Percentiles rank a stretch among this genome's conserved stretches.
phyloP scores from a whole-genome alignment of 2,113 vertebrate species.

The Naja naja region DNA sequence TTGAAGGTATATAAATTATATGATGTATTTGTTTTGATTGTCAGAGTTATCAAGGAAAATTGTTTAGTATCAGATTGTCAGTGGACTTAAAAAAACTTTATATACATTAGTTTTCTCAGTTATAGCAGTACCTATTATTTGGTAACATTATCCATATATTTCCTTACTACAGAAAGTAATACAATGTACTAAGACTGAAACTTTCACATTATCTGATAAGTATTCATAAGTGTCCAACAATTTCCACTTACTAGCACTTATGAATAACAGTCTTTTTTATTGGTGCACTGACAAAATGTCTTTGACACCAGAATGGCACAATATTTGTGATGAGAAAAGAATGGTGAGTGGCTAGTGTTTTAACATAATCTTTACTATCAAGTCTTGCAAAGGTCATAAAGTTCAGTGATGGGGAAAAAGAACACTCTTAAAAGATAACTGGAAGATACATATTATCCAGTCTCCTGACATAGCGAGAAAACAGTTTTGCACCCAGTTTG shows the following conservation, averaged over 20 bases:
- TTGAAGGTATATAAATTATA: constrained; percentile 43
- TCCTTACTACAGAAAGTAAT: constrained; percentile 53
- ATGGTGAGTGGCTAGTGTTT: constrained; percentile 23
- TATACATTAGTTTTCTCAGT: constrained; percentile 47
- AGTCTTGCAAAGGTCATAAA: constrained; percentile 45
- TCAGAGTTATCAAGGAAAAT: constrained; percentile 45
- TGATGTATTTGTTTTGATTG: constrained; percentile 40
- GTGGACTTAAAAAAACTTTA: constrained; percentile 51
- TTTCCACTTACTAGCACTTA: constrained; percentile 41
- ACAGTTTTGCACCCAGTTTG: constrained; percentile 1
- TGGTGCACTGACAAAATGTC: constrained; percentile 55
- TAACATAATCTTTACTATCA: constrained; percentile 42
- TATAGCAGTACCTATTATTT: constrained; percentile 56
- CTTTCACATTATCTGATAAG: constrained; percentile 60
- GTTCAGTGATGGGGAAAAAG: constrained; percentile 44
- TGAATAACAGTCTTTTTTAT: constrained; percentile 58
- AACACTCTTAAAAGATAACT: constrained; percentile 35
- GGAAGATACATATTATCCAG: constrained; percentile 37
- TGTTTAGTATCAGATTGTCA: constrained; percentile 53
- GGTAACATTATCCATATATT: constrained; percentile 43
- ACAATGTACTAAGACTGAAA: constrained; percentile 41
- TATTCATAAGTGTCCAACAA: constrained; percentile 53
- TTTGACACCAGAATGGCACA: constrained; percentile 40
- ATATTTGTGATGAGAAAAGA: constrained; percentile 18
- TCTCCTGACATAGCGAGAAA: constrained; percentile 27